Evolutionary conservation across 2,888 invertebrate species (phyloP).

Genomic region (Nudaria mundana): DNA sequence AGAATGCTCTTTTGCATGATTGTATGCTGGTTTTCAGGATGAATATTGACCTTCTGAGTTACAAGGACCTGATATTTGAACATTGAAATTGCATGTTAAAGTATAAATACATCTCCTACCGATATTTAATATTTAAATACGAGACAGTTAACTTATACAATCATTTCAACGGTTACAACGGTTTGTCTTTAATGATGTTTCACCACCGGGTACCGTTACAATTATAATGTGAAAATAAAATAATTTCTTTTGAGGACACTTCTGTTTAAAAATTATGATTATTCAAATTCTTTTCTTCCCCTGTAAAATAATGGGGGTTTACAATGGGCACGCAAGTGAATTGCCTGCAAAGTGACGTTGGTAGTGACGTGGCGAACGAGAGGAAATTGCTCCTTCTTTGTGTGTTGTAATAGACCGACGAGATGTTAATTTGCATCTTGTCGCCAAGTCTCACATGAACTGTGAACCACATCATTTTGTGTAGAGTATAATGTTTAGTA

Average conservation of each 20-base stretch:
- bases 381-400: constrained; percentile 28
- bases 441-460: not conserved
- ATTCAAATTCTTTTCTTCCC: constrained; percentile 1
- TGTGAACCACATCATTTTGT: not conserved
- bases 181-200: too few relatives aligned
- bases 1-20: too few relatives aligned
- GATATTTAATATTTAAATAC: too few relatives aligned
- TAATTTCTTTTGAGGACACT: not conserved
- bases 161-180: too few relatives aligned
- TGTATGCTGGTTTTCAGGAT: too few relatives aligned
- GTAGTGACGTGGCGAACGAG: constrained; percentile 22
- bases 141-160: too few relatives aligned
- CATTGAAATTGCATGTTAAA: too few relatives aligned
- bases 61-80: too few relatives aligned
- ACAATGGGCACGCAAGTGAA: constrained; percentile 26
- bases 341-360: constrained; percentile 26
- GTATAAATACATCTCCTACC: too few relatives aligned
- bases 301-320: constrained; percentile 21
- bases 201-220: too few relatives aligned
- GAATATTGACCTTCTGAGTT: too few relatives aligned
- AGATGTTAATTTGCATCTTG: constrained; percentile 6
- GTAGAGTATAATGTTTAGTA: not conserved
- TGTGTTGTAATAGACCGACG: constrained; percentile 10
- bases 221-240: too few relatives aligned
- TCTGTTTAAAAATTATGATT: not conserved